phyloP scores from a whole-genome alignment of 2,888 invertebrate species.

The Leucophora obtusa region DNA sequence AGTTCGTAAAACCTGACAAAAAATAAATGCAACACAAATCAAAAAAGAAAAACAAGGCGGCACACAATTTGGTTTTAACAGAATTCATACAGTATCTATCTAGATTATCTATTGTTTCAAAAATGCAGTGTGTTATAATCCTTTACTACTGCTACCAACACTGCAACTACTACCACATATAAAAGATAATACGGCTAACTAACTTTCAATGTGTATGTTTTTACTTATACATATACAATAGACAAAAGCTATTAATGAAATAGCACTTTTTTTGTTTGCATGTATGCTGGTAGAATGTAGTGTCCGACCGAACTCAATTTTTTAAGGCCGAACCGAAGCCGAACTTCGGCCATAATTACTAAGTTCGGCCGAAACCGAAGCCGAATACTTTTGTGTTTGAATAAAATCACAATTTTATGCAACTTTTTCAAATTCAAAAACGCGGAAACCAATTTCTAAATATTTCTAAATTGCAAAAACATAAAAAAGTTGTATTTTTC shows the following conservation, averaged over 20 bases:
- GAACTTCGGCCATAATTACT: no score
- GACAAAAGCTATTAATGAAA: constrained; percentile 2
- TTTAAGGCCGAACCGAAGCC: no score
- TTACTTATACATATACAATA: background rate
- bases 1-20: background rate
- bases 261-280: background rate
- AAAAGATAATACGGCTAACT: background rate
- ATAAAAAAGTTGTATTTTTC: no score
- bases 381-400: no score
- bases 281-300: background rate
- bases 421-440: no score
- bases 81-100: background rate
- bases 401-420: no score
- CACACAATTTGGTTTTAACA: background rate
- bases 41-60: background rate
- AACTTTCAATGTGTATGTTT: background rate
- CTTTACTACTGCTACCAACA: background rate
- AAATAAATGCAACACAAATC: background rate
- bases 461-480: no score
- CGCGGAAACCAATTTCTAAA: no score
- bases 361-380: no score
- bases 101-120: constrained; percentile 30
- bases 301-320: no score
- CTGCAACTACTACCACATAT: background rate
- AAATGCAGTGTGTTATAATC: constrained; percentile 1